A percentile compares a stretch with the other conserved stretches of the same genome.
phyloP scores from a whole-genome alignment of 2,797 vertebrate genomes.

The Pyrocephalus nanus region DNA sequence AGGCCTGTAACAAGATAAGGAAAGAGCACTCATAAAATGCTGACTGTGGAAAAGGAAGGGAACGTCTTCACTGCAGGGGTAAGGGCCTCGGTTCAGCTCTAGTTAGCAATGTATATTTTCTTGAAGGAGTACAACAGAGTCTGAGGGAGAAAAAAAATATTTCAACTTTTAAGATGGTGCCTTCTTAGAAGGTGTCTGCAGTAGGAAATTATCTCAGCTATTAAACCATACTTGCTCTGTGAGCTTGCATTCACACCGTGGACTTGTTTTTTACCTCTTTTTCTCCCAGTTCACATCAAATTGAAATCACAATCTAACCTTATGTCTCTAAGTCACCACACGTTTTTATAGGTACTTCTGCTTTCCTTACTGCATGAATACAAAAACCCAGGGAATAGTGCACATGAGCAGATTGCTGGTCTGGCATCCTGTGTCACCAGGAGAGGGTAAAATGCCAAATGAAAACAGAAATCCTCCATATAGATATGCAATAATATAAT shows the following conservation, averaged over 20 bases:
- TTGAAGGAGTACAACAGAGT: not conserved
- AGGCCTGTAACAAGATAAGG: not conserved
- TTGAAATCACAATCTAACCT: not conserved
- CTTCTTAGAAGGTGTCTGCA: not conserved
- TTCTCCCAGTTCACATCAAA: not conserved
- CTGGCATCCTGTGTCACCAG: not conserved
- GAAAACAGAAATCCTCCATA: not conserved
- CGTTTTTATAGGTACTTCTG: not conserved
- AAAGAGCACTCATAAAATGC: not conserved
- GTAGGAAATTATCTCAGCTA: not conserved
- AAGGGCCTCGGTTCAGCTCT: not conserved
- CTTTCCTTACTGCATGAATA: not conserved
- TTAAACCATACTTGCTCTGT: not conserved
- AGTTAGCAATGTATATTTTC: not conserved
- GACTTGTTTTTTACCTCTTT: not conserved
- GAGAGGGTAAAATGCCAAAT: not conserved
- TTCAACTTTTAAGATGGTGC: not conserved
- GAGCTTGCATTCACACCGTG: accelerated
- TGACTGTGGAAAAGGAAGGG: not conserved
- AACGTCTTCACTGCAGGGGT: not conserved
- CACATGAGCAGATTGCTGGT: not conserved
- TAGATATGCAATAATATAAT: not conserved
- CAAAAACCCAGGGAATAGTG: not conserved
- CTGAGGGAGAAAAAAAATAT: not conserved
- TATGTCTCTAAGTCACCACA: not conserved